These are phyloP conservation scores for Drosophila hamatofila DNA, from an alignment of 2,888 invertebrate genomes.

Conservation along the genomic window DNA sequence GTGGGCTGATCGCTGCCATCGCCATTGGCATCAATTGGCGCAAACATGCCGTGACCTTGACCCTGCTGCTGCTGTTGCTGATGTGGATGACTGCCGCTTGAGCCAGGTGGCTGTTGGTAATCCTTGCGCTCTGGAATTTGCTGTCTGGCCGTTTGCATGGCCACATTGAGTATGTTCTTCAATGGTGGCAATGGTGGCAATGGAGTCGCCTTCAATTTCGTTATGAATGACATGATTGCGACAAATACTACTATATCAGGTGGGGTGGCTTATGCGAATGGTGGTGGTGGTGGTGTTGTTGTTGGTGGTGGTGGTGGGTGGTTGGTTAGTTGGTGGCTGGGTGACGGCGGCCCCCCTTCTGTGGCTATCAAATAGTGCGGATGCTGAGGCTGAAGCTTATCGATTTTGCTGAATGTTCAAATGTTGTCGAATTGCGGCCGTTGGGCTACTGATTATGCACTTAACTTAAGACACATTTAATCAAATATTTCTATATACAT, in stretches of 20 bases:
- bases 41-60: constrained; percentile 61
- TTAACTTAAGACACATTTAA: constrained; percentile 40
- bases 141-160: constrained; percentile 92
- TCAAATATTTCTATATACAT: constrained; percentile 1
- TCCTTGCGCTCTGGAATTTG: constrained; percentile 89
- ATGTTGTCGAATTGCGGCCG: constrained; percentile 48
- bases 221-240: constrained; percentile 87
- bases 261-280: constrained; percentile 81
- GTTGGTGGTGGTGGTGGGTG: constrained; percentile 31
- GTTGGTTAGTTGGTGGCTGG: constrained; percentile 41
- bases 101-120: constrained; percentile 84
- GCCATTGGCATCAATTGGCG: constrained; percentile 29
- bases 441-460: constrained; percentile 20
- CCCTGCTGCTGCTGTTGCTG: constrained; percentile 60
- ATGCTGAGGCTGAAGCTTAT: constrained; percentile 67
- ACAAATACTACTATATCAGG: constrained; percentile 17
- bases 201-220: constrained; percentile 88
- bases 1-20: constrained; percentile 67
- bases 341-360: constrained; percentile 54
- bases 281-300: constrained; percentile 67
- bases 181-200: constrained; percentile 92
- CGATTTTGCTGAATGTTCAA: constrained; percentile 74
- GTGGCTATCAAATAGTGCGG: constrained; percentile 45
- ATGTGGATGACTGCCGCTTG: constrained; percentile 55
- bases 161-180: constrained; percentile 92